Conservation (phyloP, 2,113 vertebrate genomes). For the Telmatochromis sp. region DNA sequence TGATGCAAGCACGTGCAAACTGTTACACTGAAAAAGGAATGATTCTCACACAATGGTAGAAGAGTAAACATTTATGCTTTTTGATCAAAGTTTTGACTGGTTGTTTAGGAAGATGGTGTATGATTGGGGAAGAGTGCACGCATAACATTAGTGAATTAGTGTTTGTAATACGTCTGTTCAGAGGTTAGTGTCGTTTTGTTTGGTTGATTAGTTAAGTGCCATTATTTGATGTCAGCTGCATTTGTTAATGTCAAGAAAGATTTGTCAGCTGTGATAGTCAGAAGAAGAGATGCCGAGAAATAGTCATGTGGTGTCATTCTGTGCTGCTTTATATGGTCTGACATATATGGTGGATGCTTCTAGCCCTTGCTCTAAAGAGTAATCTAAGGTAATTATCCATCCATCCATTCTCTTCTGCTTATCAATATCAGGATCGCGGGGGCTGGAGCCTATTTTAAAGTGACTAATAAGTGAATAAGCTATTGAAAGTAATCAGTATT, state of each 20-base stretch:
- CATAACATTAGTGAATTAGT: not conserved
- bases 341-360: not conserved
- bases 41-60: not conserved
- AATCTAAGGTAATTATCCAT: not conserved
- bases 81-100: not conserved
- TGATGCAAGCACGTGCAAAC: slow-evolving; percentile 13
- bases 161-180: not conserved
- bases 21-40: not conserved
- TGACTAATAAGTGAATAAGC: not conserved
- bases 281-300: not conserved
- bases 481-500: not conserved
- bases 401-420: not conserved
- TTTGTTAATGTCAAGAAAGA: not conserved
- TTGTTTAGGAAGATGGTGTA: not conserved
- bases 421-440: not conserved
- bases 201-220: not conserved
- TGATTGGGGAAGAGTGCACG: not conserved
- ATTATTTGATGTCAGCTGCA: not conserved
- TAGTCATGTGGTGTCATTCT: not conserved
- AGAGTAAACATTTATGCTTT: not conserved
- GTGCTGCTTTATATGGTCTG: not conserved
- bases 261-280: not conserved
- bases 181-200: not conserved
- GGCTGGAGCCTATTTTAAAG: not conserved
- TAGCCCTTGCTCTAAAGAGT: not conserved